A percentile compares a stretch with the other conserved stretches of the same genome.
Evolutionary conservation across 2,888 invertebrate species (phyloP).

Genomic region (Philereme vetulata): DNA sequence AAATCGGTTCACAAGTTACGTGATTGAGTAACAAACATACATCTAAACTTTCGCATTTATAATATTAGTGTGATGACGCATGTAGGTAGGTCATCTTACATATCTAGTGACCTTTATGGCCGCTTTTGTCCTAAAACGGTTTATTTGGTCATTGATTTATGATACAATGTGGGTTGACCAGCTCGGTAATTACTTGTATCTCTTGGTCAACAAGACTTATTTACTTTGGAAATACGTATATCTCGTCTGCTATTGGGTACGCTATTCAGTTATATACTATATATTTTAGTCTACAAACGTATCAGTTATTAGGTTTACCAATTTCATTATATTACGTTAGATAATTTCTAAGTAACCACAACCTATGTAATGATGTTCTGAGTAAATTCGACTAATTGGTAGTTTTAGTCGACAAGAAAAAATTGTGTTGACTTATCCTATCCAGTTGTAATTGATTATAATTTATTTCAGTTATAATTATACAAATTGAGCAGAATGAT

Average conservation of each 20-base stretch:
- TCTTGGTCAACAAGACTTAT: slow-evolving; percentile 3
- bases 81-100: not conserved
- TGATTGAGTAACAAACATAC: no score
- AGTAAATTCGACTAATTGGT: no score
- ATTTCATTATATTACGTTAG: not conserved
- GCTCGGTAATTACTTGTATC: slow-evolving; percentile 1
- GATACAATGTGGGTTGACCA: slow-evolving; percentile 3
- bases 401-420: no score
- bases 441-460: no score
- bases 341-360: not conserved
- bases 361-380: no score
- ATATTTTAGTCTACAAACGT: not conserved
- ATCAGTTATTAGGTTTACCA: not conserved
- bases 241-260: not conserved
- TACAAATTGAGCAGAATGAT: no score
- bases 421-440: no score
- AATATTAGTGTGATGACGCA: no score
- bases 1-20: no score
- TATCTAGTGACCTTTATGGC: not conserved
- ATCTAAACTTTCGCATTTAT: no score
- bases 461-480: no score
- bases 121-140: not conserved
- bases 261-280: not conserved
- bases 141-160: slow-evolving; percentile 4
- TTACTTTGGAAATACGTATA: not conserved